Percentiles rank a stretch among this genome's conserved stretches.
Conservation (phyloP, 2,113 vertebrate species). For the Tretioscincus oriximinensis region DNA sequence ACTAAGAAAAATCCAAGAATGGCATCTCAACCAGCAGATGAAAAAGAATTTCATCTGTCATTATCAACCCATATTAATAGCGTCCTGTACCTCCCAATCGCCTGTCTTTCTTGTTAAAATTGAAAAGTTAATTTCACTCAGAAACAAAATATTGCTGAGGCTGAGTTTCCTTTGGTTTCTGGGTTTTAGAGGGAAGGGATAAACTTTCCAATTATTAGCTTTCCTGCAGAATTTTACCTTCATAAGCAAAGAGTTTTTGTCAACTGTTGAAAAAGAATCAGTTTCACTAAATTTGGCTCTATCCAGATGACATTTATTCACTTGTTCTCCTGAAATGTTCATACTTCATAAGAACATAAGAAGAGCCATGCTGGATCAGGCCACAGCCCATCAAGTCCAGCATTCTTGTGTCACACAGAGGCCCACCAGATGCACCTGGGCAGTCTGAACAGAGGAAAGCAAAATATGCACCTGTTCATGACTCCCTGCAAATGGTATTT, state of each 20-base stretch:
- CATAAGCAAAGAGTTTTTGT: not conserved
- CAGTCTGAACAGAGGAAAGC: too few species aligned
- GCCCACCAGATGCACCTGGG: too few species aligned
- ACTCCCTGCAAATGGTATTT: too few species aligned
- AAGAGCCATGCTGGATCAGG: too few species aligned
- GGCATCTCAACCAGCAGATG: slow-evolving; percentile 22
- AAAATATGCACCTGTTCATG: too few species aligned
- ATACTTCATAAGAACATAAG: too few species aligned
- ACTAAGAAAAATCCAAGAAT: slow-evolving; percentile 42
- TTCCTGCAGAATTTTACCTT: not conserved
- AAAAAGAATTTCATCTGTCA: slow-evolving; percentile 38
- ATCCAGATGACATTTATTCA: not conserved
- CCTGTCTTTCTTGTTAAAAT: slow-evolving; percentile 17
- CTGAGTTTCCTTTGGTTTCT: rapidly evolving
- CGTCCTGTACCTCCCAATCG: not conserved
- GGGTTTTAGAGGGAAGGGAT: too few species aligned
- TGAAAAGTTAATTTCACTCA: slow-evolving; percentile 13
- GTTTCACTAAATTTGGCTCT: not conserved
- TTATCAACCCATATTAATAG: slow-evolving; percentile 16
- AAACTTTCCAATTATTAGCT: rapidly evolving
- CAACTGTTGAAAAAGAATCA: not conserved
- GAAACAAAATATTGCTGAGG: not conserved
- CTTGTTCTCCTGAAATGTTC: not conserved
- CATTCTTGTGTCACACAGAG: too few species aligned
- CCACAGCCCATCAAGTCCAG: too few species aligned